Conservation (phyloP, 1,140 invertebrate genomes). For the Nylanderia fulva region DNA sequence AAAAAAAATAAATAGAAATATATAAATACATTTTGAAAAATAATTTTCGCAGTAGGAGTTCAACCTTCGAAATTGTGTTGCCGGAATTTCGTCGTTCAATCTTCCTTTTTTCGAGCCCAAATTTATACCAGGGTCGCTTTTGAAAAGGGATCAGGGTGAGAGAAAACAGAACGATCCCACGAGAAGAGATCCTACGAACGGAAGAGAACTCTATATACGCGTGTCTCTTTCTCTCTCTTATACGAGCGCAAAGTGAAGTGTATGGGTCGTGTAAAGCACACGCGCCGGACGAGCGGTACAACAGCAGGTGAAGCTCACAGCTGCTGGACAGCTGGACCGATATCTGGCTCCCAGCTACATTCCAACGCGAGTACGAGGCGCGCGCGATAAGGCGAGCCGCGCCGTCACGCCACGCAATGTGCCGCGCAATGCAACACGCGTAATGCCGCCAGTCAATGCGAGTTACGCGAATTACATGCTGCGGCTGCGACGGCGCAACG, state of each 20-base stretch:
- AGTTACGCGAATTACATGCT: conserved; percentile 28
- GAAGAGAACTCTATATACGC: background rate
- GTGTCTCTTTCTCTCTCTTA: conserved; percentile 7
- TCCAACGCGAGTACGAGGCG: conserved; percentile 48
- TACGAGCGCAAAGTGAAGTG: background rate
- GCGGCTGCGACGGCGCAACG: conserved; percentile 33
- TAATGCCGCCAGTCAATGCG: conserved; percentile 41
- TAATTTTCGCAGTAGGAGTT: background rate
- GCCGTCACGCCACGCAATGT: conserved; percentile 1
- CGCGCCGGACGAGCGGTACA: conserved; percentile 52
- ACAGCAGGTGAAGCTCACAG: conserved; percentile 76
- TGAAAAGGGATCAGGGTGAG: background rate
- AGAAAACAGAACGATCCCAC: background rate
- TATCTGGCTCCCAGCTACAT: conserved; percentile 69
- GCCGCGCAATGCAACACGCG: conserved; percentile 15
- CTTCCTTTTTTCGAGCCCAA: background rate
- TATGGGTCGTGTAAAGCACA: conserved; percentile 23
- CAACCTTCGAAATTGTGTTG: background rate
- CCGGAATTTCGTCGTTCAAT: background rate
- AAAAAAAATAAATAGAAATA: background rate
- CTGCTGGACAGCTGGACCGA: conserved; percentile 80
- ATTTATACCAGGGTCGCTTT: background rate
- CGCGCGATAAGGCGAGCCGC: conserved; percentile 37
- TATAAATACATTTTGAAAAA: background rate
- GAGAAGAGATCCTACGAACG: background rate